Evolutionary conservation across 2,797 vertebrate genomes (phyloP).

Genomic region (Diplodus puntazzo): DNA sequence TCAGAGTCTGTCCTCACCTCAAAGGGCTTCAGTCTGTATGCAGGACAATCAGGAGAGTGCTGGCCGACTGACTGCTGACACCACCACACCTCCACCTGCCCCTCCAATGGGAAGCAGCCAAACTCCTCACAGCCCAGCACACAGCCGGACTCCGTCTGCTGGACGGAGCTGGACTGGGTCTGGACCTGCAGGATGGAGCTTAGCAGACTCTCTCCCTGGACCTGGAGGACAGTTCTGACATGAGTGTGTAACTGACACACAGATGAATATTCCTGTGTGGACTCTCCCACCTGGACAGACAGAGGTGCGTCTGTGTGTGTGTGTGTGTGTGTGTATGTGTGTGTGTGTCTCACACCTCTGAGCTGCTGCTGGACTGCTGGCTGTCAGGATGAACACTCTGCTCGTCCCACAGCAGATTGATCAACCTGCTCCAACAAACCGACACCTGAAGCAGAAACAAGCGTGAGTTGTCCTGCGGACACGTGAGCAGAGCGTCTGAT

Average conservation of each 20-base stretch:
- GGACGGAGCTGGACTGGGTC: neutral
- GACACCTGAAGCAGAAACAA: slow-evolving; percentile 36
- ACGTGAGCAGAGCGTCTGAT: neutral
- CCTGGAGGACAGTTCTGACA: slow-evolving; percentile 44
- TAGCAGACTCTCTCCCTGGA: slow-evolving; percentile 74
- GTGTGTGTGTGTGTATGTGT: neutral
- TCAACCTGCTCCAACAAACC: neutral
- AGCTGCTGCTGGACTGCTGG: slow-evolving; percentile 49
- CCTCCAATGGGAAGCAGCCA: slow-evolving; percentile 81
- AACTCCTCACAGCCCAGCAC: slow-evolving; percentile 83
- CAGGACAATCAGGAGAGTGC: slow-evolving; percentile 27
- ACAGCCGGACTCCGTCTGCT: neutral
- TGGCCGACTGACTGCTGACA: slow-evolving; percentile 49
- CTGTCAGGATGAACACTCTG: neutral
- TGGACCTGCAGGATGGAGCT: slow-evolving; percentile 78
- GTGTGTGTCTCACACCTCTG: slow-evolving; percentile 46
- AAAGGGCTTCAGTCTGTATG: slow-evolving; percentile 25
- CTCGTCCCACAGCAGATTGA: slow-evolving; percentile 25
- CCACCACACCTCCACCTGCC: slow-evolving; percentile 78
- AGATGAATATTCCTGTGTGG: too few species aligned
- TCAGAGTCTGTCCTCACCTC: slow-evolving; percentile 47
- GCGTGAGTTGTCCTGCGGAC: neutral
- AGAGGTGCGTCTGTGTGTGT: neutral
- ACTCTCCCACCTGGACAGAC: too few species aligned
- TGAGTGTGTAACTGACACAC: neutral